Percentiles rank a stretch among this genome's conserved stretches.
These are phyloP conservation scores for Neoarius graeffei DNA, from an alignment of 2,113 vertebrate species.

Conservation along the genomic window DNA sequence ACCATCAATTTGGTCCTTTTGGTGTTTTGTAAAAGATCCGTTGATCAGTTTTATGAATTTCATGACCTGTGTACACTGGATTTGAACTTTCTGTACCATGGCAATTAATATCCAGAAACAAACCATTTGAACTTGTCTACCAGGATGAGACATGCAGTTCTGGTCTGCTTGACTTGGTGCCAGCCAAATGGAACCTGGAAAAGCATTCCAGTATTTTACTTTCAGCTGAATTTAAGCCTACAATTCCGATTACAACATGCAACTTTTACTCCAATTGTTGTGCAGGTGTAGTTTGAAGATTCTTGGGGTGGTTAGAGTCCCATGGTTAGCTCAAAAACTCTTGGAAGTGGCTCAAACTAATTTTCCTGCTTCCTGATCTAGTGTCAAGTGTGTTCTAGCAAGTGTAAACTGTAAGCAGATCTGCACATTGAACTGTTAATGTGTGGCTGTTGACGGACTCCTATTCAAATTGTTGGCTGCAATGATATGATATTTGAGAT, in stretches of 20 bases:
- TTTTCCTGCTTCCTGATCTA: background rate
- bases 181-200: background rate
- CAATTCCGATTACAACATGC: background rate
- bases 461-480: background rate
- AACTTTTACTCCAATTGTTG: background rate
- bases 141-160: conserved; percentile 23
- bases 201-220: background rate
- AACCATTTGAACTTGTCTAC: conserved; percentile 60
- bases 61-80: conserved; percentile 38
- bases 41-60: conserved; percentile 53
- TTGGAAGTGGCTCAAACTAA: background rate
- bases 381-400: background rate
- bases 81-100: conserved; percentile 47
- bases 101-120: conserved; percentile 57
- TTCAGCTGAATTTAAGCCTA: background rate
- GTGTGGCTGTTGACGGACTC: background rate
- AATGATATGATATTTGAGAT: background rate
- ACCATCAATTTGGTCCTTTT: conserved; percentile 30
- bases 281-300: background rate
- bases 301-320: background rate
- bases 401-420: background rate
- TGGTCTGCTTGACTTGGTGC: background rate
- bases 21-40: conserved; percentile 39
- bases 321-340: too few species aligned
- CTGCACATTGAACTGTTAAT: background rate